Base-by-base conservation (phyloP, 2,888 invertebrate genomes). In the Yponomeuta sedellus region DNA sequence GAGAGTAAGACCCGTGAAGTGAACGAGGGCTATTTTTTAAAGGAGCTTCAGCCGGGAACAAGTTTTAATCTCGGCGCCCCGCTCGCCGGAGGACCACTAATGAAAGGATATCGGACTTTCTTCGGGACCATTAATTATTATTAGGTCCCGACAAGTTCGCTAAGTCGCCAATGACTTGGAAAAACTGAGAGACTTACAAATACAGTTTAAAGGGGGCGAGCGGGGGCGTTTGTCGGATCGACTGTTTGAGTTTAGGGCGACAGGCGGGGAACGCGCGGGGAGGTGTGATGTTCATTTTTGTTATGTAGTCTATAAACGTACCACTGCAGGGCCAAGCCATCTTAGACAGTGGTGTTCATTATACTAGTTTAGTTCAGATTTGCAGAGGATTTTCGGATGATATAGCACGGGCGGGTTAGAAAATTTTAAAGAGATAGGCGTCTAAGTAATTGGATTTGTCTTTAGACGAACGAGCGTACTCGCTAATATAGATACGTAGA, bases 51-150 rank as follows among this genome's bases (percentile, higher is more conserved):
- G 34, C 28, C 39, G 10, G 10, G 77, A 78, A 77, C 82, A 90
- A 90, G 88, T 90, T 90, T 89, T 90, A 90, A 90, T 90, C 89
- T 88, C 80, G 79, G 73, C 77, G 20, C 39, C 40, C 73, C 73
- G 81, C 78, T 76, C 77, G 76, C 77, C 73, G 44, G 44, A 52
- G 80, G 83, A 78, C 80, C 83, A 76, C 85, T 90, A 91, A 89
- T 90, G 90, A 90, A 90, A 91, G 89, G 89, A 88, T 89, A 89
- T 89, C 88, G 87, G 86, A 81, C 84, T 87, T 88, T 85, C 84
- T 79, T 82, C 82, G 80, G 73, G 77, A 74, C 88, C 89, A 91
- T 89, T 91, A 86, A 88, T 90, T 89, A 90, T 89, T 90, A 89
- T 89, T 89, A 90, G 85, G 82, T 80, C 78, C 76, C 80, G 76